A percentile compares a stretch with the other conserved stretches of the same genome.
Evolutionary conservation across 1,140 invertebrate species (phyloP).

Genomic region (Conus ventricosus): DNA sequence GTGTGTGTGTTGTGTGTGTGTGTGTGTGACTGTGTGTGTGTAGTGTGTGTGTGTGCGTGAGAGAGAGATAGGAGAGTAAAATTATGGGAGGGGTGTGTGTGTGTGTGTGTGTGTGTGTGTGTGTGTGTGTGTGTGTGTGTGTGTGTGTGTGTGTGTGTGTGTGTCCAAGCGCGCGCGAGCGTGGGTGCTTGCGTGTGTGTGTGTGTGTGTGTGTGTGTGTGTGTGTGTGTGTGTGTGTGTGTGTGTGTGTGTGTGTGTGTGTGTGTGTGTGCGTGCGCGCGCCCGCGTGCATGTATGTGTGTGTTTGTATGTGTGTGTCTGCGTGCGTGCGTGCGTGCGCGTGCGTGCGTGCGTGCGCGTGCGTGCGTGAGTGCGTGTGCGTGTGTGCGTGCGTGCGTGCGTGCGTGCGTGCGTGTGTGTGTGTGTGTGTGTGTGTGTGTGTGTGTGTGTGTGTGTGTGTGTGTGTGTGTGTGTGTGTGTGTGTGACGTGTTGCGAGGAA

Average conservation of each 20-base stretch:
- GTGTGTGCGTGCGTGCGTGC: too few relatives aligned
- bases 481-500: too few relatives aligned
- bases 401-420: too few relatives aligned
- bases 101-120: constrained; percentile 25
- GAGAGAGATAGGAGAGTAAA: too few relatives aligned
- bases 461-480: too few relatives aligned
- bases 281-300: not conserved
- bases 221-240: constrained; percentile 9
- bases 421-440: too few relatives aligned
- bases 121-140: constrained; percentile 18
- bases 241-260: constrained; percentile 16
- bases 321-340: not conserved
- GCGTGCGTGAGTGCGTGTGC: too few relatives aligned
- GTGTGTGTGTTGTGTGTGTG: constrained; percentile 3
- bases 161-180: not conserved
- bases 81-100: too few relatives aligned
- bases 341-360: not conserved
- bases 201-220: constrained; percentile 24
- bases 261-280: not conserved
- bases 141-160: constrained; percentile 26
- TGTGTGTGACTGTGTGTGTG: not conserved
- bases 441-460: too few relatives aligned
- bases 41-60: not conserved
- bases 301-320: not conserved
- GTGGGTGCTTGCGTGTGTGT: constrained; percentile 18